phyloP scores from a whole-genome alignment of 2,888 invertebrate species.

The Dromius quadrimaculatus region DNA sequence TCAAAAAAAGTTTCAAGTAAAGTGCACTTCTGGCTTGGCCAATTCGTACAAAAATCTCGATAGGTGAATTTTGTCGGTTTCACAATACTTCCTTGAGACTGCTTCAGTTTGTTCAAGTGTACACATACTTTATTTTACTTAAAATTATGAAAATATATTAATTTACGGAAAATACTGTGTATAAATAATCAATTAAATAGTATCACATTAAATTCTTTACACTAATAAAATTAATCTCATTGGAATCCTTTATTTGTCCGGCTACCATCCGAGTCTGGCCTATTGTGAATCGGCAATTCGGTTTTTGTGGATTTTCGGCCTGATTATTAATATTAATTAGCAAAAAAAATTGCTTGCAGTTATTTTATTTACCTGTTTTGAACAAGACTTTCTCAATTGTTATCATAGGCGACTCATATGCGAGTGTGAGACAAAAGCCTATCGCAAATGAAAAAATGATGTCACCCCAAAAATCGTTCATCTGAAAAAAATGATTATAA shows the following conservation, averaged over 20 bases:
- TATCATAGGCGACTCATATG: slow-evolving; percentile 66
- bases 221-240: neutral
- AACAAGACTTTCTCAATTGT: slow-evolving; percentile 63
- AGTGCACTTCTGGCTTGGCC: too few relatives aligned
- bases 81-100: too few relatives aligned
- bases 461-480: slow-evolving; percentile 65
- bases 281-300: neutral
- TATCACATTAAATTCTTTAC: too few relatives aligned
- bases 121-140: too few relatives aligned
- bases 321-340: neutral
- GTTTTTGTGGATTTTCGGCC: neutral
- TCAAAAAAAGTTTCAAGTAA: too few relatives aligned
- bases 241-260: slow-evolving; percentile 6
- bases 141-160: too few relatives aligned
- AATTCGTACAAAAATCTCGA: too few relatives aligned
- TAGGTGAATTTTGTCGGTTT: too few relatives aligned
- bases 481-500: slow-evolving; percentile 56
- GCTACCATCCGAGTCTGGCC: neutral
- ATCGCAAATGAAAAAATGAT: slow-evolving; percentile 62
- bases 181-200: too few relatives aligned
- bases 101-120: too few relatives aligned
- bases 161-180: too few relatives aligned
- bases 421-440: slow-evolving; percentile 63
- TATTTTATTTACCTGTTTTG: slow-evolving; percentile 13
- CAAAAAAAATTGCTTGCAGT: too few relatives aligned